These are phyloP conservation scores for Deroplatys truncata DNA, from an alignment of 2,888 invertebrate genomes.

Conservation along the genomic window DNA sequence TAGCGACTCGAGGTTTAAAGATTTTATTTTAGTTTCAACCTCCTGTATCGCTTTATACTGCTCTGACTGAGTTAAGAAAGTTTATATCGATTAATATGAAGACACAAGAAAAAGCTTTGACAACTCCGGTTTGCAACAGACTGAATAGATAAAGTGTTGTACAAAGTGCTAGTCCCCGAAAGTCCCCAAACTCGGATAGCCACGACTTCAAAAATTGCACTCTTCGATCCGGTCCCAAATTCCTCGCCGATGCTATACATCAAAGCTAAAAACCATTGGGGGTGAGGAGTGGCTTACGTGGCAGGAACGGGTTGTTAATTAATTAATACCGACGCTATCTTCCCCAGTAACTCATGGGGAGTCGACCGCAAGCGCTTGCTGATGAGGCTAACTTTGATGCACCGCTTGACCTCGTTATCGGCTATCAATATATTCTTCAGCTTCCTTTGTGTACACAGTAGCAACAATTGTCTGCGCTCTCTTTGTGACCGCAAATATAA, in stretches of 20 bases:
- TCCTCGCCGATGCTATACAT: neutral
- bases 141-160: too few relatives aligned
- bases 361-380: neutral
- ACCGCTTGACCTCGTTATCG: neutral
- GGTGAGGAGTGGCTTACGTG: neutral
- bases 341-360: neutral
- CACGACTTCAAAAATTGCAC: neutral
- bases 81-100: too few relatives aligned
- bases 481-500: too few relatives aligned
- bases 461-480: too few relatives aligned
- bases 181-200: too few relatives aligned
- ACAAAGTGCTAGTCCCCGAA: too few relatives aligned
- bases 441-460: neutral
- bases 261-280: neutral
- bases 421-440: neutral
- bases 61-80: too few relatives aligned
- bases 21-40: too few relatives aligned
- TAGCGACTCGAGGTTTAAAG: too few relatives aligned
- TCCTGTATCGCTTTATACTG: too few relatives aligned
- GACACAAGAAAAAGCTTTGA: too few relatives aligned
- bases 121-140: too few relatives aligned
- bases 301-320: neutral
- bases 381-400: conserved; percentile 12
- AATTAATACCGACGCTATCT: neutral
- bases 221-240: neutral